Evolutionary conservation across 2,888 invertebrate species (phyloP), one percentile per base, ranked within the genome.

Genomic region (Phorcus lineatus): DNA sequence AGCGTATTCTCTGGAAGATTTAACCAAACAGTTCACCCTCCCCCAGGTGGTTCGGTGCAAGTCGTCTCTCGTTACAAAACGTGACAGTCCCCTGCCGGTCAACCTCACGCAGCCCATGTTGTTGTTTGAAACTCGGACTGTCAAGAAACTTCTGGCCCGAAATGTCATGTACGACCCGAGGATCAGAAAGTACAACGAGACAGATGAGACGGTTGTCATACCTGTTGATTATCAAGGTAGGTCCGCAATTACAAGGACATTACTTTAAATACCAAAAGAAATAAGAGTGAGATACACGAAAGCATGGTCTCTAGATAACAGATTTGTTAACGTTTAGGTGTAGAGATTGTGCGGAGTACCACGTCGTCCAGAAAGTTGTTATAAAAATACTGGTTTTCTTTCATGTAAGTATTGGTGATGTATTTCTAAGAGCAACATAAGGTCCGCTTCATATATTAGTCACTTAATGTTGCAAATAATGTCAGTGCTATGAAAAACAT

Each of bases 211-310:
- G 1, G 87, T 90, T n/a, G 88, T 89, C 22, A 90, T 90, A 47
- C 90, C 90, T 0, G 84, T 82, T 9, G 90, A 90, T 78, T 90
- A 89, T 81, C 87, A 88, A 66, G 90, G 90, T 90, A 80, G 80
- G 82, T 79, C 4, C 40, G 22, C 4, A 3, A 31, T 53, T 36
- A 13, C 13, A 11, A 47, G 47, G 13, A 47, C 1, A 36, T 36
- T 2, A 2, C 7, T 7, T 36, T 36, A n/a, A n/a, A n/a, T n/a
- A n/a, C n/a, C n/a, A n/a, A n/a, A n/a, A n/a, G n/a, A n/a, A n/a
- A n/a, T n/a, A n/a, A n/a, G n/a, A n/a, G n/a, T n/a, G n/a, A 36
- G 36, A 7, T 36, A 36, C 36, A 36, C 2, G 4, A 36, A 36
- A 36, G 36, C 36, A 36, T 36, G 36, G 4, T 36, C 36, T 36